Evolutionary conservation across 2,888 invertebrate genomes (phyloP).

Genomic region (Sinohyriopsis cumingii): DNA sequence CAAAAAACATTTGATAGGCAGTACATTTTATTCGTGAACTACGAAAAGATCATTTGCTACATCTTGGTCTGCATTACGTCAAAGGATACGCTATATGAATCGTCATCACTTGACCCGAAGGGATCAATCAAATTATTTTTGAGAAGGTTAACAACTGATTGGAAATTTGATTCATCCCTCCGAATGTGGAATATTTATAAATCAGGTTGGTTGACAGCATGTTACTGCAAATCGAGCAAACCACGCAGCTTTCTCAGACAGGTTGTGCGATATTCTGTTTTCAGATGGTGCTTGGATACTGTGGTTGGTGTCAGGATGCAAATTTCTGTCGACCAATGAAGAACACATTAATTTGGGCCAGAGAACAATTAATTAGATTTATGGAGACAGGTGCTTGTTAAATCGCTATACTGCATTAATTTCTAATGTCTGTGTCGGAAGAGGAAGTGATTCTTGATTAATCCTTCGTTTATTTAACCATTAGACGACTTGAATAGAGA

Average conservation of each 20-base stretch:
- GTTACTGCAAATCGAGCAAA: neutral
- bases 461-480: too few species aligned
- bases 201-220: neutral
- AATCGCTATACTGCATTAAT: too few species aligned
- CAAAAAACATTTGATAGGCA: too few species aligned
- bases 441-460: too few species aligned
- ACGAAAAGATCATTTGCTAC: constrained; percentile 8
- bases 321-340: too few species aligned
- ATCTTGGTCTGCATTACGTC: constrained; percentile 7
- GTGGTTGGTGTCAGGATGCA: constrained; percentile 28
- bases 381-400: too few species aligned
- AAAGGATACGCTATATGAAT: constrained; percentile 13
- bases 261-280: constrained; percentile 23
- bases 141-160: constrained; percentile 11
- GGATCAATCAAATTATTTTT: constrained; percentile 25
- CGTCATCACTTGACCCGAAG: constrained; percentile 8
- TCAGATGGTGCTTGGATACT: constrained; percentile 33
- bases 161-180: constrained; percentile 3
- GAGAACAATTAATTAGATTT: too few species aligned
- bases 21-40: constrained; percentile 7
- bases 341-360: too few species aligned
- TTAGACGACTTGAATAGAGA: too few species aligned
- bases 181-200: constrained; percentile 1
- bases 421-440: too few species aligned
- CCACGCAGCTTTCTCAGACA: constrained; percentile 12